These are phyloP conservation scores for Zaprionus vittiger DNA, from an alignment of 1,140 invertebrate genomes.

Conservation along the genomic window DNA sequence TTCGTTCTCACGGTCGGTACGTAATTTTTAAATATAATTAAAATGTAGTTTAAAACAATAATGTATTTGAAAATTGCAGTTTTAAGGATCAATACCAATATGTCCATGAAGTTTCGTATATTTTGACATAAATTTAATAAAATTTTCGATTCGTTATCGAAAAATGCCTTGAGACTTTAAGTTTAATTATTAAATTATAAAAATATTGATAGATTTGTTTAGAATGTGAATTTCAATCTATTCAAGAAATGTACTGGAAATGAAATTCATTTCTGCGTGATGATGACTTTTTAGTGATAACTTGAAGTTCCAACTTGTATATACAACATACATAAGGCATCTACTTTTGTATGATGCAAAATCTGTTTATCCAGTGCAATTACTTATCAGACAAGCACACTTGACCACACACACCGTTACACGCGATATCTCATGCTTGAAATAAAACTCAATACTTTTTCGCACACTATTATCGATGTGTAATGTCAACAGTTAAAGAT, in stretches of 20 bases:
- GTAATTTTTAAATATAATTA: conserved; percentile 1
- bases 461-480: conserved; percentile 3
- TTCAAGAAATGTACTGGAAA: too few relatives aligned
- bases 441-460: conserved; percentile 6
- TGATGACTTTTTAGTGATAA: too few relatives aligned
- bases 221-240: too few relatives aligned
- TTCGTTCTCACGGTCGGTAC: conserved; percentile 42
- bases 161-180: background rate
- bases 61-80: background rate
- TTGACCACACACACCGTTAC: background rate
- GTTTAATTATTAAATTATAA: background rate
- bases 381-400: background rate
- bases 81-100: background rate
- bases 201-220: background rate
- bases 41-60: too few relatives aligned
- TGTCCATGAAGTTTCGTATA: background rate
- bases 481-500: conserved; percentile 2
- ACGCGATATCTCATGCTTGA: background rate
- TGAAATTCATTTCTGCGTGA: too few relatives aligned
- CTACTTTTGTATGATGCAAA: background rate
- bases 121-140: background rate
- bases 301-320: background rate
- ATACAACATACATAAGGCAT: background rate
- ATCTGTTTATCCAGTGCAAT: background rate
- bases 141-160: background rate